A percentile compares a stretch with the other conserved stretches of the same genome.
phyloP scores from a whole-genome alignment of 1,140 invertebrate genomes.

The Bombyx mori region ASM3026992v2 NC_085126.1:4066501-4067000 shows the following conservation, averaged over 20 bases:
- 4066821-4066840: too few relatives aligned
- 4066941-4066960: constrained; percentile 62
- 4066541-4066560: too few relatives aligned
- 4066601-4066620: constrained; percentile 3
- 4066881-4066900: constrained; percentile 25
- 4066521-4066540: too few relatives aligned
- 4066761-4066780: constrained; percentile 56
- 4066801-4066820: constrained; percentile 37
- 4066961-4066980: constrained; percentile 62
- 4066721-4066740: constrained; percentile 60
- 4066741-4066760: constrained; percentile 65
- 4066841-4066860: neutral
- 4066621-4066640: constrained; percentile 78
- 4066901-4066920: constrained; percentile 59
- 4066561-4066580: too few relatives aligned
- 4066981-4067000: constrained; percentile 54
- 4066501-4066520: too few relatives aligned
- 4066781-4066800: constrained; percentile 57
- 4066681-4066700: constrained; percentile 76
- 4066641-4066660: constrained; percentile 72
- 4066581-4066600: neutral
- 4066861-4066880: neutral
- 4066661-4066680: constrained; percentile 73
- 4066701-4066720: constrained; percentile 51
- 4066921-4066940: constrained; percentile 59